Conservation (phyloP, 1,140 invertebrate genomes). For the Zaprionus nigranus region DNA sequence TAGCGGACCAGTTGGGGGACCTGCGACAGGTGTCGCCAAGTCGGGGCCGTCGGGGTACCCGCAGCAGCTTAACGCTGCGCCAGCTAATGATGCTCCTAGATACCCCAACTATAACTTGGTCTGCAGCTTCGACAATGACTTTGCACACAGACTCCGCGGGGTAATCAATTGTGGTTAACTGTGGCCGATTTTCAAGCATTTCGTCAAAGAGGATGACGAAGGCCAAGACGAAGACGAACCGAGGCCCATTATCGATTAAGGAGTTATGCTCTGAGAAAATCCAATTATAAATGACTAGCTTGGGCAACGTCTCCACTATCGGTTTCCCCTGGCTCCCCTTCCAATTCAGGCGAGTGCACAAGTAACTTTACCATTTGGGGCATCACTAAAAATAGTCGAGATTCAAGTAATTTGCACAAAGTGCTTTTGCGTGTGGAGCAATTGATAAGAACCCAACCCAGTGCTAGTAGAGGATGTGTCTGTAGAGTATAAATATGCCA, state of each 20-base stretch:
- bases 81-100: constrained; percentile 44
- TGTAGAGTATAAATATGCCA: constrained; percentile 68
- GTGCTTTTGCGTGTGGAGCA: constrained; percentile 72
- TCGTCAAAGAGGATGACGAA: constrained; percentile 49
- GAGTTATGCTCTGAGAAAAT: constrained; percentile 66
- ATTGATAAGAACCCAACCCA: constrained; percentile 58
- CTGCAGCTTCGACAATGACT: constrained; percentile 48
- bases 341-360: constrained; percentile 47
- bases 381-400: constrained; percentile 34
- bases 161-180: constrained; percentile 33
- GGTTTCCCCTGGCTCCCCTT: neutral
- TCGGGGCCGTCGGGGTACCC: neutral
- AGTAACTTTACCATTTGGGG: constrained; percentile 2
- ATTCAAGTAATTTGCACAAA: constrained; percentile 57
- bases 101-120: neutral
- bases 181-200: constrained; percentile 57
- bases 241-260: constrained; percentile 74
- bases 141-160: constrained; percentile 18
- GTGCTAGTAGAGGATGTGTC: neutral
- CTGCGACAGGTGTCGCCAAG: constrained; percentile 47
- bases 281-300: constrained; percentile 57
- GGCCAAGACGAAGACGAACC: constrained; percentile 11
- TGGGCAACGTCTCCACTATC: neutral
- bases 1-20: constrained; percentile 16
- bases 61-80: neutral